These are phyloP conservation scores for Strigamia maritima DNA, from an alignment of 2,888 invertebrate genomes.

Conservation along the genomic window DNA sequence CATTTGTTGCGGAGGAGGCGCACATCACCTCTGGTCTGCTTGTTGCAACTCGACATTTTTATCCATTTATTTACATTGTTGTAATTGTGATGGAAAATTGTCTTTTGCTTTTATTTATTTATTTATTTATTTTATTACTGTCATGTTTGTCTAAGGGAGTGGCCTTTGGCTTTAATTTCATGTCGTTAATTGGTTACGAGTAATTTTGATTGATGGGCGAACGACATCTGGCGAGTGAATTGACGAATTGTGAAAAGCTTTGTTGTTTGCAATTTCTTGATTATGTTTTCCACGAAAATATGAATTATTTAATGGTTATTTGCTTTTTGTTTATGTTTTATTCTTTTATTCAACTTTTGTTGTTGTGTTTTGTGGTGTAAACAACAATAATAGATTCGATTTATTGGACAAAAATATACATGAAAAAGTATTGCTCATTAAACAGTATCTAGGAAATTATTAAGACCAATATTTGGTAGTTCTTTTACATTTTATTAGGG, in stretches of 20 bases:
- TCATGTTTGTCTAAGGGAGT: slow-evolving; percentile 6
- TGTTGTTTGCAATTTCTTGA: not conserved
- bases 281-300: not conserved
- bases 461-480: too few relatives aligned
- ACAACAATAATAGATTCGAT: too few relatives aligned
- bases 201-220: slow-evolving; percentile 11
- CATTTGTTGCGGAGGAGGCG: slow-evolving; percentile 5
- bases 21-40: not conserved
- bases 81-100: not conserved
- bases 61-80: not conserved
- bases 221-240: not conserved
- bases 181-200: slow-evolving; percentile 2
- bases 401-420: too few relatives aligned
- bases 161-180: not conserved
- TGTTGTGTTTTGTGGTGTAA: not conserved
- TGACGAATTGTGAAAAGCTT: not conserved
- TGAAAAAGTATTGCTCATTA: too few relatives aligned
- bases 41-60: not conserved
- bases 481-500: too few relatives aligned
- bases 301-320: not conserved
- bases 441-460: too few relatives aligned
- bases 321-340: not conserved
- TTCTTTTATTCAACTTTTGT: not conserved
- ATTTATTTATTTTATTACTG: not conserved
- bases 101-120: not conserved